Evolutionary conservation across 2,888 invertebrate genomes (phyloP).

Genomic region (Ectemnius lituratus): DNA sequence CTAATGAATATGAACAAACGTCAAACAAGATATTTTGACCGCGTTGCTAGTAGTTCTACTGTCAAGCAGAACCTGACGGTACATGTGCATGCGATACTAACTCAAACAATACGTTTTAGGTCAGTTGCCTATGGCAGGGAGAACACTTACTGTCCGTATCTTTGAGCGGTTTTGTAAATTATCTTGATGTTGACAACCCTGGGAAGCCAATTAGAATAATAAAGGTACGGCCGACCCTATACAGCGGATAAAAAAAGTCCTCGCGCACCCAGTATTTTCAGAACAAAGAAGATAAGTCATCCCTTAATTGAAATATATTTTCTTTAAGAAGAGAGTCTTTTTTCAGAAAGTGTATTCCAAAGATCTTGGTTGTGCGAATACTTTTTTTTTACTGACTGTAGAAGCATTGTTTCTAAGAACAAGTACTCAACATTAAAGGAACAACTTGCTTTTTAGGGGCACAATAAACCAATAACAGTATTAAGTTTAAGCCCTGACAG

Average conservation of each 20-base stretch:
- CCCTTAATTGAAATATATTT: too few relatives aligned
- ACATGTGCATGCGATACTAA: not conserved
- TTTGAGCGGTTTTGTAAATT: conserved; percentile 96
- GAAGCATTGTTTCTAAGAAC: too few relatives aligned
- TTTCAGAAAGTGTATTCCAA: not conserved
- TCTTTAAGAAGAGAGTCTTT: too few relatives aligned
- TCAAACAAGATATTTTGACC: not conserved
- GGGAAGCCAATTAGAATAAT: conserved; percentile 87
- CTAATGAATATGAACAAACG: not conserved
- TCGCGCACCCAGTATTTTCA: too few relatives aligned
- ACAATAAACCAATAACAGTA: conserved; percentile 98
- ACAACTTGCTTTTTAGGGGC: conserved; percentile 82
- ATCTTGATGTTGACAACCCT: conserved; percentile 92
- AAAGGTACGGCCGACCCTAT: conserved; percentile 79
- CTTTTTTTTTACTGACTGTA: too few relatives aligned
- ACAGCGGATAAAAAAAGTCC: conserved; percentile 4
- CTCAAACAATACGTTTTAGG: conserved; percentile 77
- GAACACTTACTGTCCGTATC: conserved; percentile 93
- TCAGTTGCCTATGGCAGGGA: conserved; percentile 98
- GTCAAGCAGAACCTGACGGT: not conserved
- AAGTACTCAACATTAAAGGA: too few relatives aligned
- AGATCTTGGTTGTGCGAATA: not conserved
- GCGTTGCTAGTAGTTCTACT: not conserved
- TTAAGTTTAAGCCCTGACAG: conserved; percentile 87
- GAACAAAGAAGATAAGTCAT: too few relatives aligned